Evolutionary conservation across 2,797 vertebrate species (phyloP), one percentile per base, ranked within the genome.

Genomic region (Protonibea diacanthus): DNA sequence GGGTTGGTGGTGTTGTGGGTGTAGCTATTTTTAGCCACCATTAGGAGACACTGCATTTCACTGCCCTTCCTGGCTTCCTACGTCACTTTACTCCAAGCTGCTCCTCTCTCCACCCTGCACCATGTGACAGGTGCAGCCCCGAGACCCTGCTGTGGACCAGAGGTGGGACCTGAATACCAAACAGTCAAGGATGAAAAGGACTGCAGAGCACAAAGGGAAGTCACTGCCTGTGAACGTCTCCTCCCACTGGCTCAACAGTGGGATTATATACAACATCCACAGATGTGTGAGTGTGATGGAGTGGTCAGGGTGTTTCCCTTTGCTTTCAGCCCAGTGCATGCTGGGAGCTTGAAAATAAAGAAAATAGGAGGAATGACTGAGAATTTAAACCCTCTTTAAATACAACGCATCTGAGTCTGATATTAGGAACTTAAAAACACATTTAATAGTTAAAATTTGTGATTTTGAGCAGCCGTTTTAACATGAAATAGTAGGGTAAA

Each of bases 11-110:
- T 75, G 83, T 74, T 65, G 84, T 81, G 88, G 83, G 81, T 83
- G 87, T 49, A 60, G 79, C 81, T 94, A 94, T 94, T 91, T 93
- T 88, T 91, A 93, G 86, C 70, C 25, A 6, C 42, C 3, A 67
- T 67, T 55, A 85, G 82, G 88, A 90, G 66, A 90, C 85, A 84
- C 86, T 86, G 86, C 84, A 73, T 85, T 74, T 81, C 84, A 81
- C 67, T 80, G 82, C 76, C 76, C 78, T 80, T 64, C 63, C 78
- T 5, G 11, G 27, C 77, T 67, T 71, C 74, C 79, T 89, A 84
- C 86, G 86, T 93, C 90, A 92, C 65, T 72, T 83, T 87, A 89
- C 89, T 86, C 81, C 68, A 44, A 65, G 81, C 83, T 58, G 68
- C 73, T 78, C 69, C 60, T 61, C 67, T 80, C 63, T n/a, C 65